Conservation (phyloP, 2,113 vertebrate genomes). For the Osmerus mordax region DNA sequence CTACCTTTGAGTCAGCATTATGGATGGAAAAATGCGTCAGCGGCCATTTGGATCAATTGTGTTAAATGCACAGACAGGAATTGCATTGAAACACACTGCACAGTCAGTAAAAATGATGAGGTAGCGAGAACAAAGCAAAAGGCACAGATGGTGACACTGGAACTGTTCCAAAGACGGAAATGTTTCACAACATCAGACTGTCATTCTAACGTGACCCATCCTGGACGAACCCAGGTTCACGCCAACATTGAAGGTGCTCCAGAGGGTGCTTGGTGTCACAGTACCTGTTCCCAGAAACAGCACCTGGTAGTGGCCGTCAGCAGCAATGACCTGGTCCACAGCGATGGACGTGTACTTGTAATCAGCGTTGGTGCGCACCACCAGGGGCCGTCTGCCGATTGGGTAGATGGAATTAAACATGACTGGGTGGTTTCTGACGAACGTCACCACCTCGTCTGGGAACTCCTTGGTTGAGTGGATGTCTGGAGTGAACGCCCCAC, state of each 20-base stretch:
- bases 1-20: too few relatives aligned
- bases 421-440: constrained; percentile 93
- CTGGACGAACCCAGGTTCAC: too few relatives aligned
- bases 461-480: constrained; percentile 92
- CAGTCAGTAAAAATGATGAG: too few relatives aligned
- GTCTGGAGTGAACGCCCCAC: constrained; percentile 94
- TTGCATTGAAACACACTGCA: too few relatives aligned
- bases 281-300: constrained; percentile 95
- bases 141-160: too few relatives aligned
- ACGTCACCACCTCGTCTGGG: constrained; percentile 95
- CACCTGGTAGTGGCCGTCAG: constrained; percentile 91
- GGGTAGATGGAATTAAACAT: constrained; percentile 98
- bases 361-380: constrained; percentile 87
- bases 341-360: constrained; percentile 94
- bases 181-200: too few relatives aligned
- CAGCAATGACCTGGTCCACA: constrained; percentile 89
- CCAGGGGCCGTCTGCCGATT: constrained; percentile 82
- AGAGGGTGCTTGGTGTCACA: background rate
- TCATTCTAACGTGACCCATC: too few relatives aligned
- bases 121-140: too few relatives aligned
- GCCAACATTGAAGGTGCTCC: background rate
- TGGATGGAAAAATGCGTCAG: too few relatives aligned
- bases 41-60: too few relatives aligned
- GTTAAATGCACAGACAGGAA: too few relatives aligned
- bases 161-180: too few relatives aligned